phyloP scores from a whole-genome alignment of 2,797 vertebrate species.

The Sebastes minor region DNA sequence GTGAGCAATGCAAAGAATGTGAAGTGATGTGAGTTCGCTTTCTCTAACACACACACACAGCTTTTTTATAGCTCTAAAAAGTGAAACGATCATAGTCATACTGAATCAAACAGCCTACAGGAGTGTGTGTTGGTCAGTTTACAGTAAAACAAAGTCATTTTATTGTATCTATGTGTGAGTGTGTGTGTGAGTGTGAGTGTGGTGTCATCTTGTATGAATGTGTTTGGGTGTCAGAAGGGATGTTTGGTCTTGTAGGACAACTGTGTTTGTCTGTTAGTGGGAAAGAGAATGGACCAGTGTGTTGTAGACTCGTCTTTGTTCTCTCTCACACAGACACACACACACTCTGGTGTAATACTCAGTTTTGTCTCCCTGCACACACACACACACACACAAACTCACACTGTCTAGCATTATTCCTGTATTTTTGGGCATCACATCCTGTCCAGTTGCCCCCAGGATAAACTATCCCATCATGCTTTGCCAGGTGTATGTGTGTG shows the following conservation, averaged over 20 bases:
- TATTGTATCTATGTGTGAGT: background rate
- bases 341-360: background rate
- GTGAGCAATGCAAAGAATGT: constrained; percentile 75
- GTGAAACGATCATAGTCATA: background rate
- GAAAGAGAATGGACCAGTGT: background rate
- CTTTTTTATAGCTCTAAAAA: background rate
- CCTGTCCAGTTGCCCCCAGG: background rate
- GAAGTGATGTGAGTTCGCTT: constrained; percentile 36
- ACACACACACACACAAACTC: background rate
- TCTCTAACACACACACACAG: background rate
- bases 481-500: constrained; percentile 17
- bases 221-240: constrained; percentile 26
- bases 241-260: constrained; percentile 26
- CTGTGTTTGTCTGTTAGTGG: background rate
- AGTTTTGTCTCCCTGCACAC: constrained; percentile 1
- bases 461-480: constrained; percentile 16
- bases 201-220: constrained; percentile 28
- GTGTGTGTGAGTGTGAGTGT: constrained; percentile 1
- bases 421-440: constrained; percentile 10
- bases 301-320: background rate
- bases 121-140: background rate
- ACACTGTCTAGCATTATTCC: background rate
- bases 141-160: background rate
- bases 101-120: background rate
- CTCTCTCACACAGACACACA: background rate